Conservation (phyloP, 2,888 invertebrate species). For the Eulithis prunata region DNA sequence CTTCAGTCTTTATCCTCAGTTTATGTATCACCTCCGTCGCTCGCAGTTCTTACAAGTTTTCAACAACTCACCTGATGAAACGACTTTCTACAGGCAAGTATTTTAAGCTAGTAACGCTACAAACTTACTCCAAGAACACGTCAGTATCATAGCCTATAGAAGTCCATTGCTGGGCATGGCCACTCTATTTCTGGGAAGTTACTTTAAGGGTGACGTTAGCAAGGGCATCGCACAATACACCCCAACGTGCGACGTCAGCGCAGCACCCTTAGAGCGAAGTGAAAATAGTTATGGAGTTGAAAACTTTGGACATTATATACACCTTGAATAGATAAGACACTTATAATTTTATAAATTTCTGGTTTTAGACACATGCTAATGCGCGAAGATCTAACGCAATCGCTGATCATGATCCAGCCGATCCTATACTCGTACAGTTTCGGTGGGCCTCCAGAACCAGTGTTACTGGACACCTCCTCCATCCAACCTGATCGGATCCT, state of each 20-base stretch:
- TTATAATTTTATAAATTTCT: too few species aligned
- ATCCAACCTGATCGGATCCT: slow-evolving; percentile 98
- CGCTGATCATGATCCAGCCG: slow-evolving; percentile 99
- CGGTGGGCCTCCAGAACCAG: slow-evolving; percentile 98
- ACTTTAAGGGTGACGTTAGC: too few species aligned
- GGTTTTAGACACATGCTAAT: slow-evolving; percentile 94
- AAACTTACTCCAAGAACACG: too few species aligned
- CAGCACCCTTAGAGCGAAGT: too few species aligned
- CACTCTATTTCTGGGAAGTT: too few species aligned
- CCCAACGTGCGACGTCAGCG: too few species aligned
- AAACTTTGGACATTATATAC: too few species aligned
- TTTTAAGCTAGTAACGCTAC: not conserved
- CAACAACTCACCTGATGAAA: slow-evolving; percentile 99
- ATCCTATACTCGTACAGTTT: slow-evolving; percentile 99
- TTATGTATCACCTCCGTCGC: slow-evolving; percentile 99
- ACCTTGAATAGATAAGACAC: too few species aligned
- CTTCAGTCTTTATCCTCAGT: slow-evolving; percentile 99
- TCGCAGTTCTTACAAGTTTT: slow-evolving; percentile 99
- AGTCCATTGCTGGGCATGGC: not conserved
- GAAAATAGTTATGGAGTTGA: too few species aligned
- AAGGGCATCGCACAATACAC: too few species aligned
- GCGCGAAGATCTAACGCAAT: slow-evolving; percentile 98
- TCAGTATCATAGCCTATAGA: too few species aligned
- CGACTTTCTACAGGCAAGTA: slow-evolving; percentile 95
- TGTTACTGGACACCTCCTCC: slow-evolving; percentile 97